Evolutionary conservation across 2,888 invertebrate species (phyloP), one percentile per base, ranked within the genome.

Genomic region (Schrankia costaestrigalis): DNA sequence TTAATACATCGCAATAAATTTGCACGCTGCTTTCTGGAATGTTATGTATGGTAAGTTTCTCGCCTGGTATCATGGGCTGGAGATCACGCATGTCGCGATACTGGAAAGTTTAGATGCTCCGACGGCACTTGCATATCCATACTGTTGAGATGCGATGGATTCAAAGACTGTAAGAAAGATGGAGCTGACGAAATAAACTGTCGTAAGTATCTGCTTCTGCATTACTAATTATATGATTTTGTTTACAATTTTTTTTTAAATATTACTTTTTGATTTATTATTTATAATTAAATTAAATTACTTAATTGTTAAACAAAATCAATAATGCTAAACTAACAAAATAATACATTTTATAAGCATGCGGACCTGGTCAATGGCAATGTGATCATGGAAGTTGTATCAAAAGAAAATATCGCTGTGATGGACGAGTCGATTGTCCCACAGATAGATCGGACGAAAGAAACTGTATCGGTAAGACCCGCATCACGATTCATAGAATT

Each of bases 41-140:
- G 38, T 64, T 56, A 64, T 29, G 39, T 46, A 69, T 42, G 78
- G 85, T 85, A 84, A 86, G 86, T 80, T 6, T 67, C 75, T 14
- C 66, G 49, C 7, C 41, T 54, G 26, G 41, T 63, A 2, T 59
- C 63, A 45, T 87, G 84, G 85, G 65, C 70, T 27, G 86, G 85
- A 6, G 57, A 61, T 34, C 72, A 78, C 29, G 75, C 79, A 0
- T 89, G 85, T 46, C 62, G 79, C 47, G 79, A 87, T 11, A 77
- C 86, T 14, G 91, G 91, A 23, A 87, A 84, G 63, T 95, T 93
- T 78, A 91, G 90, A 46, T 96, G 95, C 75, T 87, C 84, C 38
- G 93, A 94, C 72, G 92, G 93, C 30, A 89, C 90, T 56, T 95
- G 95, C 73, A 91, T 95, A 57, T 91, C 92, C 25, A 87, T 91